phyloP scores from a whole-genome alignment of 2,888 invertebrate genomes.

The Philopedon plagiatum region DNA sequence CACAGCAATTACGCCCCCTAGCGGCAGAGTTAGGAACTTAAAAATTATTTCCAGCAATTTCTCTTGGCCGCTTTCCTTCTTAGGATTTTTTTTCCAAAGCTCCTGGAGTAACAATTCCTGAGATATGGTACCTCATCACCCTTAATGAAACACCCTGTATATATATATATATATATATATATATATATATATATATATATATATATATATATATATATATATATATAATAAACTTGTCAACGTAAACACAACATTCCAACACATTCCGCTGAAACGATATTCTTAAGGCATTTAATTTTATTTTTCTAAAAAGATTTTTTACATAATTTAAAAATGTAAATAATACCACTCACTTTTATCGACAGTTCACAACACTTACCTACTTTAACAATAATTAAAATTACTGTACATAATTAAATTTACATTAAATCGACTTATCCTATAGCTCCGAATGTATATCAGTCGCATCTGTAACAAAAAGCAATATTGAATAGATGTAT shows the following conservation, averaged over 20 bases:
- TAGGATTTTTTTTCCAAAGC: no score
- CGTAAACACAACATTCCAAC: background rate
- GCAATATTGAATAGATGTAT: conserved; percentile 26
- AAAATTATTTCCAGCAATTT: no score
- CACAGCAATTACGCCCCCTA: no score
- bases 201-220: no score
- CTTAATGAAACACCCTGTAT: no score
- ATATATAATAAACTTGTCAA: no score
- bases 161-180: no score
- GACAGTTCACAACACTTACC: conserved; percentile 44
- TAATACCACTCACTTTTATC: conserved; percentile 47
- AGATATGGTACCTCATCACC: no score
- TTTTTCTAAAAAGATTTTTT: conserved; percentile 39
- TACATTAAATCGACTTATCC: conserved; percentile 54
- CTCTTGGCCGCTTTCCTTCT: no score
- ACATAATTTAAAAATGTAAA: conserved; percentile 44
- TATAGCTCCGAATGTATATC: conserved; percentile 66
- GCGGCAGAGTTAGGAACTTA: no score
- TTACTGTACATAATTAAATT: conserved; percentile 39
- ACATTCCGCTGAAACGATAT: background rate
- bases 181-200: no score
- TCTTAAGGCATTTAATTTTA: conserved; percentile 24
- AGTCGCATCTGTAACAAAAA: conserved; percentile 60
- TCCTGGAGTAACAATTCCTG: no score
- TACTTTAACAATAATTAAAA: conserved; percentile 21